Conservation (phyloP, 1,140 invertebrate genomes). For the Tyrophagus putrescentiae region DNA sequence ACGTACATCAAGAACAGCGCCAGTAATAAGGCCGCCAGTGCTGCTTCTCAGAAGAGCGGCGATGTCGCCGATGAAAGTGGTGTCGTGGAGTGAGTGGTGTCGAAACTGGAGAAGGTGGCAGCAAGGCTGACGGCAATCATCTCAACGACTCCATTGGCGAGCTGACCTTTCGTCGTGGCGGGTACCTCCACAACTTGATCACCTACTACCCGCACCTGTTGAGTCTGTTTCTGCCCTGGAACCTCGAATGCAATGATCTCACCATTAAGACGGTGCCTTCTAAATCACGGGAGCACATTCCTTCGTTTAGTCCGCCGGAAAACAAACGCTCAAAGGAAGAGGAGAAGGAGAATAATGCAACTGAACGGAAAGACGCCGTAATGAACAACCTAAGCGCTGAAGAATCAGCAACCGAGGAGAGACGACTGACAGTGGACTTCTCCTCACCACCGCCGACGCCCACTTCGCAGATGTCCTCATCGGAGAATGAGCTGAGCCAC, state of each 20-base stretch:
- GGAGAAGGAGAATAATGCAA: too few species aligned
- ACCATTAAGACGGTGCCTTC: constrained; percentile 21
- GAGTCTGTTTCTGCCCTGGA: constrained; percentile 21
- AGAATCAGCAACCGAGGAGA: too few species aligned
- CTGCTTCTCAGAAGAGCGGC: too few species aligned
- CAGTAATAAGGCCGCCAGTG: constrained; percentile 36
- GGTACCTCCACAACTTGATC: constrained; percentile 26
- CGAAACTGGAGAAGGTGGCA: not conserved
- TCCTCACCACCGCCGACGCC: too few species aligned
- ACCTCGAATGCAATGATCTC: constrained; percentile 18
- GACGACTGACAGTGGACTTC: too few species aligned
- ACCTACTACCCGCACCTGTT: constrained; percentile 27
- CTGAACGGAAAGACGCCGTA: too few species aligned
- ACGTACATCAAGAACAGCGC: constrained; percentile 45
- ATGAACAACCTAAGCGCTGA: too few species aligned
- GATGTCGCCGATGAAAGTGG: too few species aligned
- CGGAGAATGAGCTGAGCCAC: not conserved
- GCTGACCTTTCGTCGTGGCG: constrained; percentile 25
- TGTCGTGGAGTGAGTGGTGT: too few species aligned
- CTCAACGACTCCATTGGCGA: constrained; percentile 24
- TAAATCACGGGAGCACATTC: not conserved
- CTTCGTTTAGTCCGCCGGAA: too few species aligned
- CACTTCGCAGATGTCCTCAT: too few species aligned
- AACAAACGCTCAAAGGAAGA: too few species aligned
- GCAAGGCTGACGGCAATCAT: constrained; percentile 1